These are phyloP conservation scores for Aromia moschata DNA, from an alignment of 2,888 invertebrate species.

Conservation along the genomic window DNA sequence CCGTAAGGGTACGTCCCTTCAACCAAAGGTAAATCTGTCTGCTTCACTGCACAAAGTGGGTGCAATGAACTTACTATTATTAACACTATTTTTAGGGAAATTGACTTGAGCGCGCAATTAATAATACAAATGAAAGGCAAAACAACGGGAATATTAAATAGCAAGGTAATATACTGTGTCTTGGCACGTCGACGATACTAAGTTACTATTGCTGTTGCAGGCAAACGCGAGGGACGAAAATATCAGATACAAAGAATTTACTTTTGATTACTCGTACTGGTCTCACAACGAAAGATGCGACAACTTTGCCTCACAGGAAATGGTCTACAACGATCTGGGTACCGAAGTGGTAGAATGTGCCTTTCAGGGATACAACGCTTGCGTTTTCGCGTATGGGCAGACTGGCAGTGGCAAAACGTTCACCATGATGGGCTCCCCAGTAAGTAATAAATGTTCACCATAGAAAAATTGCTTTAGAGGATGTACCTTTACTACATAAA, in stretches of 20 bases:
- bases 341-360: constrained; percentile 83
- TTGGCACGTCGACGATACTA: background rate
- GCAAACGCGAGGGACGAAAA: constrained; percentile 60
- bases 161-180: constrained; percentile 76
- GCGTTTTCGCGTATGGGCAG: constrained; percentile 92
- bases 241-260: constrained; percentile 80
- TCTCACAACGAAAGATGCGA: constrained; percentile 76
- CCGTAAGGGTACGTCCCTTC: constrained; percentile 89
- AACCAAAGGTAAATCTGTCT: constrained; percentile 76
- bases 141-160: constrained; percentile 80
- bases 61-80: constrained; percentile 49
- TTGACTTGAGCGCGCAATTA: constrained; percentile 82
- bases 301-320: constrained; percentile 83
- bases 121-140: constrained; percentile 89
- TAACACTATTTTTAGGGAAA: constrained; percentile 72
- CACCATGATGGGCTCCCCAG: constrained; percentile 89
- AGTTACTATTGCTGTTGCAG: constrained; percentile 46
- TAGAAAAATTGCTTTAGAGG: too few relatives aligned
- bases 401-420: constrained; percentile 92
- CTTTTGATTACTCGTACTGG: constrained; percentile 91
- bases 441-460: too few relatives aligned
- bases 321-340: constrained; percentile 80
- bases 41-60: constrained; percentile 47
- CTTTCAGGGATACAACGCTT: constrained; percentile 87
- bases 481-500: too few relatives aligned